Conservation (phyloP, 2,797 vertebrate genomes). For the Luscinia luscinia region DNA sequence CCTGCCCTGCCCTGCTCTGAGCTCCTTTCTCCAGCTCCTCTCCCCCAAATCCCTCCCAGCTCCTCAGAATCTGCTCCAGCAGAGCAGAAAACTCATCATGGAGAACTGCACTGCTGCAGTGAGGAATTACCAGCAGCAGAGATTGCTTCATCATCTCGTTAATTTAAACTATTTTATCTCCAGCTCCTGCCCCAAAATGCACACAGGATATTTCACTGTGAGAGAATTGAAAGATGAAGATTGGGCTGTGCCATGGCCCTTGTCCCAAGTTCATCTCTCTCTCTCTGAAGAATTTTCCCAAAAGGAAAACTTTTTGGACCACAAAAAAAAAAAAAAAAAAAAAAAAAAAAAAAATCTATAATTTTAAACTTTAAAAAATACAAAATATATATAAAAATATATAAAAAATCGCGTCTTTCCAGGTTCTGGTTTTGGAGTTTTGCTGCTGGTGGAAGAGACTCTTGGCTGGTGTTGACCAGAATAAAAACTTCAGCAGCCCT, state of each 20-base stretch:
- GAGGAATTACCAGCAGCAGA: conserved; percentile 54
- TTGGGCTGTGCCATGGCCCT: not conserved
- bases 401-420: fast-evolving
- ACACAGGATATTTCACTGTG: not conserved
- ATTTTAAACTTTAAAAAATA: not conserved
- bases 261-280: not conserved
- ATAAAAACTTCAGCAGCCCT: not conserved
- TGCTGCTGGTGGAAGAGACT: not conserved
- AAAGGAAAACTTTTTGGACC: not conserved
- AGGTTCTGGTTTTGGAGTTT: not conserved
- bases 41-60: not conserved
- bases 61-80: conserved; percentile 27
- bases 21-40: not conserved
- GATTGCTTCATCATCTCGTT: conserved; percentile 45
- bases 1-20: not conserved
- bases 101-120: not conserved
- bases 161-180: conserved; percentile 58
- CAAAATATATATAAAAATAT: fast-evolving
- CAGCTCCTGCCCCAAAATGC: conserved; percentile 16
- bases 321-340: too few relatives aligned
- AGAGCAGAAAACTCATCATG: conserved; percentile 57
- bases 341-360: too few relatives aligned
- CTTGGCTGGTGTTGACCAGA: fast-evolving
- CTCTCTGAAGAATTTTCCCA: not conserved
- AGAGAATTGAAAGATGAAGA: not conserved